Evolutionary conservation across 1,140 invertebrate genomes (phyloP).

Genomic region (Eupeodes corollae): DNA sequence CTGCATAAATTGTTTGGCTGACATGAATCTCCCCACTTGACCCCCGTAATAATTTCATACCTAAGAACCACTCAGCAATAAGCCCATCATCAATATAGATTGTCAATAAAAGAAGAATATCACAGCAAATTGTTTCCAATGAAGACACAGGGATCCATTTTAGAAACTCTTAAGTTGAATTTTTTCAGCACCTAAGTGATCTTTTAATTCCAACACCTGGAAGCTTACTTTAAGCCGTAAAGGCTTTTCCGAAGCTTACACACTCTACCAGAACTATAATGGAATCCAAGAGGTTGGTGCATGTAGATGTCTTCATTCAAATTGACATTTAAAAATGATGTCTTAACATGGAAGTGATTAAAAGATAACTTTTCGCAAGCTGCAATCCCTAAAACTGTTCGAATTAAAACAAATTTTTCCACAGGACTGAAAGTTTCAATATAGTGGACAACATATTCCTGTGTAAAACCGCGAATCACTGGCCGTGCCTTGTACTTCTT

Average conservation of each 20-base stretch:
- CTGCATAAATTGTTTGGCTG: constrained; percentile 23
- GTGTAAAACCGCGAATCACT: too few relatives aligned
- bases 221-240: constrained; percentile 38
- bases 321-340: constrained; percentile 34
- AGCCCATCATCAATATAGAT: constrained; percentile 43
- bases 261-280: constrained; percentile 13
- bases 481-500: too few relatives aligned
- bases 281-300: constrained; percentile 21
- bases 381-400: too few relatives aligned
- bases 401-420: too few relatives aligned
- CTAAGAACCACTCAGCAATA: constrained; percentile 16
- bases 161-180: constrained; percentile 25
- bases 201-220: constrained; percentile 31
- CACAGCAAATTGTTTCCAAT: constrained; percentile 12
- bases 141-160: constrained; percentile 35
- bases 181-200: constrained; percentile 18
- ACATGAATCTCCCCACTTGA: constrained; percentile 15
- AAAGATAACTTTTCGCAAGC: too few relatives aligned
- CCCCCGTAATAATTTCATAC: too few relatives aligned
- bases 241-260: constrained; percentile 30
- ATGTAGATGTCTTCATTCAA: constrained; percentile 36
- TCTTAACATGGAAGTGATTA: constrained; percentile 30
- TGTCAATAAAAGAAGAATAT: constrained; percentile 23
- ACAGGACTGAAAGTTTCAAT: too few relatives aligned
- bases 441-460: too few relatives aligned